Base-by-base conservation (phyloP, 1,140 invertebrate species). In the Samia ricini region DNA sequence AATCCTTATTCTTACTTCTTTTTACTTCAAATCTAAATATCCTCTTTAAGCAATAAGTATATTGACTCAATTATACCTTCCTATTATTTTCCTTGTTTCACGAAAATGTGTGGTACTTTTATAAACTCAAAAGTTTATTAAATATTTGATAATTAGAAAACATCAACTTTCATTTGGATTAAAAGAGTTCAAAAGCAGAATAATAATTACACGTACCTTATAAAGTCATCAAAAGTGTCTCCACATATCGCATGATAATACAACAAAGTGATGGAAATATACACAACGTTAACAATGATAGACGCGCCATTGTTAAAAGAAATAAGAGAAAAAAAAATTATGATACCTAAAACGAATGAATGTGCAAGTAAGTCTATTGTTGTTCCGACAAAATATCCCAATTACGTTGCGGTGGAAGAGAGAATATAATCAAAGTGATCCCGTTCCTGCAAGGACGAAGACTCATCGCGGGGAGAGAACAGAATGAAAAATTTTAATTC, bases 361-460 rank as follows among this genome's bases (percentile, higher is more conserved):
- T 81, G 73, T 86, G 83, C 81, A 85, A 72, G 83, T 79, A 85
- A 72, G 54, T 33, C 76, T 66, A 86, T 89, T 89, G 84, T 89
- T 77, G 72, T 71, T 68, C 75, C 74, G 76, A 83, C 79, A 83
- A 83, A 87, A 85, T 85, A 87, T 86, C 74, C 84, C 86, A 87
- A 89, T 89, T 89, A 86, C 70, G 81, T 86, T 79, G 84, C 81
- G 84, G 81, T 80, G 76, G 77, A 12, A 59, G 76, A 78, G 71
- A 73, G 81, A 85, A 80, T 83, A 83, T 86, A 88, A 89, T 89
- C 86, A 88, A 85, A 89, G 84, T 85, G 86, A 89, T 85, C 80
- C 74, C 69, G 65, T 64, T 79, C 76, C 78, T 75, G 78, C 64
- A 73, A 82, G 79, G 77, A 79, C 54, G 61, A 63, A 59, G 42